A percentile compares a stretch with the other conserved stretches of the same genome.
Evolutionary conservation across 2,888 invertebrate species (phyloP).

Genomic region (Xestia c-nigrum): DNA sequence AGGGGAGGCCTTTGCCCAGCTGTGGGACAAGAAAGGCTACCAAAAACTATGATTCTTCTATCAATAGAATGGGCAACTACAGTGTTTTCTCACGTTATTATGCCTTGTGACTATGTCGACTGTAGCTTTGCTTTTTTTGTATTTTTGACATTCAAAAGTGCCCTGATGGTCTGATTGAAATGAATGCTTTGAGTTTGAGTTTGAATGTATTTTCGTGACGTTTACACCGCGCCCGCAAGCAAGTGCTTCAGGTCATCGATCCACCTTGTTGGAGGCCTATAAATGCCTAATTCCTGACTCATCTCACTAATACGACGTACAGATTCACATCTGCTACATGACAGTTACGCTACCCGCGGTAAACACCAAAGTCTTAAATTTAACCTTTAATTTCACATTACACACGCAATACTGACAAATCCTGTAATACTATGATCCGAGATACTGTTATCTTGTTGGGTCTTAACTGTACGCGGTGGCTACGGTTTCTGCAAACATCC

Average conservation of each 20-base stretch:
- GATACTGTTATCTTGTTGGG: conserved; percentile 72
- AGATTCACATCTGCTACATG: not conserved
- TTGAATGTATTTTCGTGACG: too few species aligned
- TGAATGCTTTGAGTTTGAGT: too few species aligned
- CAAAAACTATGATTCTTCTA: too few species aligned
- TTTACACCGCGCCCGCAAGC: too few species aligned
- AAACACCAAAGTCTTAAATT: conserved; percentile 57
- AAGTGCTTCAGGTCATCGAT: not conserved
- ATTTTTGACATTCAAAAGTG: too few species aligned
- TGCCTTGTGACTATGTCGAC: too few species aligned
- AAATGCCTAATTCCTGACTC: not conserved
- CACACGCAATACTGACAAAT: conserved; percentile 67
- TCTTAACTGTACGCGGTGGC: conserved; percentile 62
- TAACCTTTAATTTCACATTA: conserved; percentile 67
- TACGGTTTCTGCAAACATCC: conserved; percentile 63
- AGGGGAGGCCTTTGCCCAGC: too few species aligned
- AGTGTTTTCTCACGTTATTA: too few species aligned
- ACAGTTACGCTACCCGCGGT: conserved; percentile 16
- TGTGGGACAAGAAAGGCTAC: too few species aligned
- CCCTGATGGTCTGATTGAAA: too few species aligned
- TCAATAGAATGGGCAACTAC: too few species aligned
- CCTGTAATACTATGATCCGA: conserved; percentile 69
- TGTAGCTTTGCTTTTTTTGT: too few species aligned
- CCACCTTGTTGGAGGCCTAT: not conserved
- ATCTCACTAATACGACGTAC: not conserved